These are phyloP conservation scores for Hydraecia micacea DNA, from an alignment of 2,888 invertebrate genomes.

Conservation along the genomic window DNA sequence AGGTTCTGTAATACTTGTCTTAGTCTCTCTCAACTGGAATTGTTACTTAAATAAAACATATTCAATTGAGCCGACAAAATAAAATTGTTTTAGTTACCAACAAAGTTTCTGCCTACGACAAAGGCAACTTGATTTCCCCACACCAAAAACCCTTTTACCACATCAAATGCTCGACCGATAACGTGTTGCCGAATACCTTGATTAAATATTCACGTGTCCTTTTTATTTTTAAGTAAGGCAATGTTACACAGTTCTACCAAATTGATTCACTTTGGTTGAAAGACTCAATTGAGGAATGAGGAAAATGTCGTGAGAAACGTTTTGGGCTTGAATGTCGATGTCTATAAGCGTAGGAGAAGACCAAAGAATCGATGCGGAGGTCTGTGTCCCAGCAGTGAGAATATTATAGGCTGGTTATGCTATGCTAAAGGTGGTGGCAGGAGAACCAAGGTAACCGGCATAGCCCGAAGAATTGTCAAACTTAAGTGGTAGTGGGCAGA, in stretches of 20 bases:
- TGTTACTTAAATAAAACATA: background rate
- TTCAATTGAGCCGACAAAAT: background rate
- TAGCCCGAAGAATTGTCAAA: no score
- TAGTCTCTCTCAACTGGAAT: background rate
- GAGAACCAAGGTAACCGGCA: no score
- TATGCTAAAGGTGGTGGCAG: no score
- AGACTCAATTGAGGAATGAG: background rate
- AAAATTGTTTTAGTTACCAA: background rate
- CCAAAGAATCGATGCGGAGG: background rate
- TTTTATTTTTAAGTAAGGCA: constrained; percentile 13
- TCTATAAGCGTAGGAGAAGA: background rate
- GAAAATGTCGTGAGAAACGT: background rate
- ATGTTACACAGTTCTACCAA: constrained; percentile 18
- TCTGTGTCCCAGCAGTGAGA: no score
- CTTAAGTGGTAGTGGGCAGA: no score
- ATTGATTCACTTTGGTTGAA: constrained; percentile 1
- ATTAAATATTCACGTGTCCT: constrained; percentile 51
- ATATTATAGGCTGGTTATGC: no score
- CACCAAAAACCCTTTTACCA: constrained; percentile 27
- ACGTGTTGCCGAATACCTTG: constrained; percentile 21
- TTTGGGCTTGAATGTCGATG: background rate
- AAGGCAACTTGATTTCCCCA: background rate
- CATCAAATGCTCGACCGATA: constrained; percentile 25
- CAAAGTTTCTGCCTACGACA: background rate
- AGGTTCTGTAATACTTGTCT: no score